Conservation (phyloP, 2,113 vertebrate genomes). For the Triplophysa tibetana region DNA sequence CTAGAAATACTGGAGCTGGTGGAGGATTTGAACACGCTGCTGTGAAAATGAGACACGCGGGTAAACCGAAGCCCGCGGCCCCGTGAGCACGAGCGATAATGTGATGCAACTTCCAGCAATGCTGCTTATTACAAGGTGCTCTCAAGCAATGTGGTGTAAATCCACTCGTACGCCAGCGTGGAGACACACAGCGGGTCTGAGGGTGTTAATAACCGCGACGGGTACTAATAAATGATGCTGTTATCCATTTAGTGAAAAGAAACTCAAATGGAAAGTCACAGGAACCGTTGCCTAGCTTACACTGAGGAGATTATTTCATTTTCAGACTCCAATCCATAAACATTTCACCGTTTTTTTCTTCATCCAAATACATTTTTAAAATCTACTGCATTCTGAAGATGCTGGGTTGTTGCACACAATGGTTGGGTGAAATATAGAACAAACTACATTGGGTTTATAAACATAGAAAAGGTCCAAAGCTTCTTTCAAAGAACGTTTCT, state of each 20-base stretch:
- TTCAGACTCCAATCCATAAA: no score
- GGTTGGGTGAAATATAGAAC: no score
- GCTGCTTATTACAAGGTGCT: background rate
- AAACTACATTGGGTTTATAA: no score
- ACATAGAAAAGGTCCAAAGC: no score
- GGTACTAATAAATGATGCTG: background rate
- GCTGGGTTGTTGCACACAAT: no score
- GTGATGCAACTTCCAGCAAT: slow-evolving; percentile 36
- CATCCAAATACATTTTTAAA: no score
- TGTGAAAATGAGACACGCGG: background rate
- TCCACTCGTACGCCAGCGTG: background rate
- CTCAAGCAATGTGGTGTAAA: background rate
- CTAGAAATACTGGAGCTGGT: background rate
- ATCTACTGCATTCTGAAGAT: no score
- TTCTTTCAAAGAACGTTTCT: no score
- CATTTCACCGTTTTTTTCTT: no score
- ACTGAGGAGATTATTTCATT: no score
- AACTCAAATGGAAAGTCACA: background rate
- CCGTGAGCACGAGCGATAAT: slow-evolving; percentile 14
- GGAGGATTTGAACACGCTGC: slow-evolving; percentile 1
- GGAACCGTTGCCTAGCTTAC: no score
- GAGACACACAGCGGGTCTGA: background rate
- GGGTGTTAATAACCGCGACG: background rate
- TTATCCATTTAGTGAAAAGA: background rate
- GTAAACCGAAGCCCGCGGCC: background rate